Evolutionary conservation across 2,888 invertebrate species (phyloP), one percentile per base, ranked within the genome.

Genomic region (Metacarcinus magister): DNA sequence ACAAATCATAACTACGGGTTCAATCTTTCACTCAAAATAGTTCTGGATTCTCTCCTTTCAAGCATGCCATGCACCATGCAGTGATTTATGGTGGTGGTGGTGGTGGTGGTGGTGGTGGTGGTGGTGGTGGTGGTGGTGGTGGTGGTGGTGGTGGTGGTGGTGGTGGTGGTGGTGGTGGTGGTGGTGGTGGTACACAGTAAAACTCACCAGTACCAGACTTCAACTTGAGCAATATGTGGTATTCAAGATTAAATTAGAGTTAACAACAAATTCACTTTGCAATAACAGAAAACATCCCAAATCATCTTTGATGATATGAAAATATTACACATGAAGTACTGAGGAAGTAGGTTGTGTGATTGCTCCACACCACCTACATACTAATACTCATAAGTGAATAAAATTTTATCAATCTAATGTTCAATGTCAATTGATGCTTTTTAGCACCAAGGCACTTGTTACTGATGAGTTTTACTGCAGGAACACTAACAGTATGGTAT

Each of bases 31-130:
- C 67, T 67, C 67, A 67, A 39, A 16, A 39, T 16, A 87, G 23
- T 87, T 87, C 32, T 39, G 39, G 39, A 32, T 54, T 54, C 87
- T 39, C 16, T 87, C 32, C 87, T 87, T 39, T 87, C 87, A 87
- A 87, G 39, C 87, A 87, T 87, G 32, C 87, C 87, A 87, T 87
- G 87, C 87, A 87, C 32, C 32, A 87, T 87, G 87, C 39, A 87
- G 23, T 87, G 39, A 87, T 3, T 82, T 32, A 10, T 87, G 87
- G 4, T 32, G 87, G 16, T 39, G 16, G 7, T 39, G 87, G 13
- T 0, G 13, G 4, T 87, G 39, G 13, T n/a, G 13, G 13, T 39
- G 39, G 13, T 87, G 39, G 39, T 87, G n/a, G 10, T 39, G 87
- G 32, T 39, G 13, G 4, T 87, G 1, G 39, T n/a, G 32, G 2